Base-by-base conservation (phyloP, 1,140 invertebrate species). In the Halictus rubicundus region DNA sequence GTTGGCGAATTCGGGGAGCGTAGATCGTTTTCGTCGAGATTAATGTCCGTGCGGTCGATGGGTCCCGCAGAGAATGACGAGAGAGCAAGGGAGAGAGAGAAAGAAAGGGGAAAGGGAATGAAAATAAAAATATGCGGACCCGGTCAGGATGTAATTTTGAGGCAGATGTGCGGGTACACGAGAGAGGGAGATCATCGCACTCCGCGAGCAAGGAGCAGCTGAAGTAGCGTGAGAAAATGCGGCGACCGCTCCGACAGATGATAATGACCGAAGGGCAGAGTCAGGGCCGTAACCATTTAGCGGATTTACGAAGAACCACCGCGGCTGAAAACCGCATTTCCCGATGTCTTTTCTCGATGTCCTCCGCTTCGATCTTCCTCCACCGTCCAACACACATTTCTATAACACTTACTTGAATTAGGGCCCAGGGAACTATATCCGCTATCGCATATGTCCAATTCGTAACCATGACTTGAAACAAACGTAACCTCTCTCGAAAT, bases 171-270 rank as follows among this genome's bases (percentile, higher is more conserved):
- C 74, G 69, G 64, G 71, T 23, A 70, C 32, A 32, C 85, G 78
- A 72, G 73, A 75, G 73, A 80, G 85, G 79, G 82, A 82, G 84
- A 86, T 86, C 80, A 73, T 80, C 80, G 85, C 85, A 82, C 80
- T 52, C 49, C 77, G 85, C 60, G 74, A 59, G 69, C 69, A 86
- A 86, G 77, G 57, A 83, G 85, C 85, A 87, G 85, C 84, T 87
- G 85, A 87, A 87, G 85, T 87, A 89, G 87, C 89, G 89, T 89
- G 89, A 89, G 89, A 89, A 89, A 88, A 87, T 84, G 84, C 84
- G 77, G 68, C 76, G 73, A 72, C 79, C 72, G 80, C 80, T 78
- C 72, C 65, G 75, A 21, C 70, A 52, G 72, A 82, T 76, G 73
- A 83, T 83, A 81, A 60, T 75, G 81, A 87, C 77, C 73, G 49